These are phyloP conservation scores for Spinibarbus caldwelli DNA, from an alignment of 2,797 vertebrate species.

Conservation along the genomic window DNA sequence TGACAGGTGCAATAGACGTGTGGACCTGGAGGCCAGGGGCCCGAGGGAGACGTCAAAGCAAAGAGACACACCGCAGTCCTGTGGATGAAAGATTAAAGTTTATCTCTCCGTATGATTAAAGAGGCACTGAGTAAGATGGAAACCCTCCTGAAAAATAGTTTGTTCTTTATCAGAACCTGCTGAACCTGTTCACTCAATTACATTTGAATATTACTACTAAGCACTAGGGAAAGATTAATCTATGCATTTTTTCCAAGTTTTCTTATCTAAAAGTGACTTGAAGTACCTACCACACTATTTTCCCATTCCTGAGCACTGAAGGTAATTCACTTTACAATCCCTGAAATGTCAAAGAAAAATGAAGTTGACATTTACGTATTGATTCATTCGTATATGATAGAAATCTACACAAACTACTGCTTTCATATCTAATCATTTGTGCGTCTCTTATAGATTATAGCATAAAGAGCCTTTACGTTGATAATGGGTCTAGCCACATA, in stretches of 20 bases:
- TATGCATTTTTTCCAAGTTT: not conserved
- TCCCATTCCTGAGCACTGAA: not conserved
- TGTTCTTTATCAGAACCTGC: not conserved
- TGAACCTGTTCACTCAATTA: not conserved
- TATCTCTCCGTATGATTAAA: conserved; percentile 74
- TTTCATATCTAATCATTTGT: not conserved
- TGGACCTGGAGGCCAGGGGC: conserved; percentile 32
- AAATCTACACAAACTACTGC: conserved; percentile 3
- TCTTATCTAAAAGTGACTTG: too few species aligned
- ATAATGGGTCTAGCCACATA: not conserved
- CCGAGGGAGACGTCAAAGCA: conserved; percentile 64
- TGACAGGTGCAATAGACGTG: conserved; percentile 51
- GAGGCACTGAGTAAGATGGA: conserved; percentile 25
- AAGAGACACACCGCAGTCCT: conserved; percentile 52
- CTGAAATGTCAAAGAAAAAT: not conserved
- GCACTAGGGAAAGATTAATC: not conserved
- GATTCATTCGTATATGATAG: not conserved
- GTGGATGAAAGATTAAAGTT: conserved; percentile 58
- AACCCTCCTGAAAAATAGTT: conserved; percentile 8
- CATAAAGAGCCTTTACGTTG: not conserved
- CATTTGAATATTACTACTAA: not conserved
- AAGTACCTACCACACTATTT: not conserved
- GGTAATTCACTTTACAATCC: not conserved
- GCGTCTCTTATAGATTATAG: not conserved
- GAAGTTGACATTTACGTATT: not conserved